Evolutionary conservation across 2,113 vertebrate species (phyloP), one percentile per base, ranked within the genome.

Genomic region (Sorex araneus): DNA sequence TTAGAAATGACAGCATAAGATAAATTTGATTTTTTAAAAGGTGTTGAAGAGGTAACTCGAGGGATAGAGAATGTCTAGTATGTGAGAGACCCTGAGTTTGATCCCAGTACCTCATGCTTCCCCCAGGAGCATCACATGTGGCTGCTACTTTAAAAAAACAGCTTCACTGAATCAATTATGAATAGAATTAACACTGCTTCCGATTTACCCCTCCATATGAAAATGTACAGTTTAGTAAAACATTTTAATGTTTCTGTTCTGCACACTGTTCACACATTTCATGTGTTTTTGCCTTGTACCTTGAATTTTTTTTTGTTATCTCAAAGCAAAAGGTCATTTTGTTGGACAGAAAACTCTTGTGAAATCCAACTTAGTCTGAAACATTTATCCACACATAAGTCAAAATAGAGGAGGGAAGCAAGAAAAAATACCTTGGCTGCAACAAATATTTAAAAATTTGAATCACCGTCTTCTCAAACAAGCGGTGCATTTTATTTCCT

Each of bases 351-450:
- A 96, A 96, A 94, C 94, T 90, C 96, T 96, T 96, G 69, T 23
- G 36, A 40, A 95, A 0, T 57, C 95, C 95, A 75, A 93, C 76
- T 90, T 88, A 69, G 43, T 40, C 91, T 89, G 77, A 79, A 81
- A 94, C 90, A 89, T 54, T 79, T 87, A 94, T 73, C 85, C 50
- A 30, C 91, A 96, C n/a, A 97, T 96, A 97, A 96, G 81, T 97
- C 97, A 90, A 93, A 23, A 94, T 94, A 60, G 91, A 95, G 96
- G 96, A 95, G 95, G 83, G 87, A 96, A 92, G 97, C 45, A 28
- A 94, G 97, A 98, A 97, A 97, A 97, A 97, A 97, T 96, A 97
- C 97, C 97, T 98, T 98, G 98, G 97, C 95, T 97, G 97, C 96
- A 96, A 97, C 93, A 97, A 97, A 97, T 96, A 96, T 96, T 95